Percentiles rank a stretch among this genome's conserved stretches.
phyloP scores from a whole-genome alignment of 2,113 vertebrate genomes.

The Capreolus pygargus region DNA sequence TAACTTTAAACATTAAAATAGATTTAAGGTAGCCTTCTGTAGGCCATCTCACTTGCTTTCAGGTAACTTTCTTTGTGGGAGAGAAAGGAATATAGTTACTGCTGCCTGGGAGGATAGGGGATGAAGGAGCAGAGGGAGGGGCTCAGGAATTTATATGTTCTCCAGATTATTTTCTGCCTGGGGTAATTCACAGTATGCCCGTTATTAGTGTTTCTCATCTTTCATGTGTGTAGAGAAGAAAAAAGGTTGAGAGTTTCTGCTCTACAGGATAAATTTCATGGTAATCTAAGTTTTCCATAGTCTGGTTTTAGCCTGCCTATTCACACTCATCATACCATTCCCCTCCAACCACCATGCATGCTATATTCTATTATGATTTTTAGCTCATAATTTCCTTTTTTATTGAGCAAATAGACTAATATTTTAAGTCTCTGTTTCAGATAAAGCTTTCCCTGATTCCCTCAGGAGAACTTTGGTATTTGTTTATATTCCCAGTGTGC shows the following conservation, averaged over 20 bases:
- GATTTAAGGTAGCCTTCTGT: background rate
- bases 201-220: background rate
- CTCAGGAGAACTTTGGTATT: background rate
- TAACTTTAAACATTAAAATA: background rate
- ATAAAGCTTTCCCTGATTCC: background rate
- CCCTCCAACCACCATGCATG: background rate
- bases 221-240: background rate
- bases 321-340: background rate
- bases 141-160: background rate
- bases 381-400: conserved; percentile 1
- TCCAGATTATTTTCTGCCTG: background rate
- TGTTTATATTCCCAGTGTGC: background rate
- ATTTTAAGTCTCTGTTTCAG: background rate
- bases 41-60: conserved; percentile 12
- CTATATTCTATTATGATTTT: background rate
- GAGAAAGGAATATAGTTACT: background rate
- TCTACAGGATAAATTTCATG: background rate
- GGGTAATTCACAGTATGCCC: background rate
- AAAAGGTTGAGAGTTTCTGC: background rate
- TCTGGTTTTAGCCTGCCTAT: background rate
- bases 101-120: background rate
- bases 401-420: background rate
- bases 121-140: background rate
- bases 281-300: background rate
- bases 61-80: background rate